These are phyloP conservation scores for Zaprionus inermis DNA, from an alignment of 1,140 invertebrate species.

Conservation along the genomic window DNA sequence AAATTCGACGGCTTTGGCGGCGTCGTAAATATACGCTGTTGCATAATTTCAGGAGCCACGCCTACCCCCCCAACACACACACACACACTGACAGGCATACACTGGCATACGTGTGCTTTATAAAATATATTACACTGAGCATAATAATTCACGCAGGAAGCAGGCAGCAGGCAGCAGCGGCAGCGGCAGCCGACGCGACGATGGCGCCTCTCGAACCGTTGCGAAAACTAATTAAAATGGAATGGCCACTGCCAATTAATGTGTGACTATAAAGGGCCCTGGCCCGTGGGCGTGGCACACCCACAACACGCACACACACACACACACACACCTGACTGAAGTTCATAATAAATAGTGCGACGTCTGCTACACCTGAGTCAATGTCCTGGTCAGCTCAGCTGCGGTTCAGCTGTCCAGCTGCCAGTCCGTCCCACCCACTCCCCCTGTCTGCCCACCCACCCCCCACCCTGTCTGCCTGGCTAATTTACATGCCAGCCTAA, in stretches of 20 bases:
- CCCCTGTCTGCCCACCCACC: not conserved
- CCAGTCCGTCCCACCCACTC: not conserved
- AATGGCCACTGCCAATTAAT: conserved; percentile 78
- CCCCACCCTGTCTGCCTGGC: conserved; percentile 12
- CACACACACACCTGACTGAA: conserved; percentile 19
- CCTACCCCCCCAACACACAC: conserved; percentile 2
- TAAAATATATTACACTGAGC: conserved; percentile 70
- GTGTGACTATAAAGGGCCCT: conserved; percentile 54
- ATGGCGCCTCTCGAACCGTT: conserved; percentile 64
- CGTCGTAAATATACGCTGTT: conserved; percentile 53
- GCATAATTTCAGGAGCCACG: conserved; percentile 63
- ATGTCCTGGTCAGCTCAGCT: not conserved
- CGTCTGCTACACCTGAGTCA: conserved; percentile 12
- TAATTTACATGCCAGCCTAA: conserved; percentile 73
- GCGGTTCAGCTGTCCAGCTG: not conserved
- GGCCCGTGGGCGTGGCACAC: not conserved
- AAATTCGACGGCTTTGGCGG: conserved; percentile 64
- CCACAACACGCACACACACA: conserved; percentile 47
- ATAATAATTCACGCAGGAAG: conserved; percentile 72
- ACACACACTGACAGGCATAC: not conserved
- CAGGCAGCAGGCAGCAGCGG: conserved; percentile 18
- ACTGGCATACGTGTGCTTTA: conserved; percentile 44
- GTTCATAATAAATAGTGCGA: conserved; percentile 67
- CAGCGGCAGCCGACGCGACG: too few species aligned
- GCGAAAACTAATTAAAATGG: conserved; percentile 81